Base-by-base conservation (phyloP, 2,888 invertebrate genomes). In the Mechanitis mazaeus region DNA sequence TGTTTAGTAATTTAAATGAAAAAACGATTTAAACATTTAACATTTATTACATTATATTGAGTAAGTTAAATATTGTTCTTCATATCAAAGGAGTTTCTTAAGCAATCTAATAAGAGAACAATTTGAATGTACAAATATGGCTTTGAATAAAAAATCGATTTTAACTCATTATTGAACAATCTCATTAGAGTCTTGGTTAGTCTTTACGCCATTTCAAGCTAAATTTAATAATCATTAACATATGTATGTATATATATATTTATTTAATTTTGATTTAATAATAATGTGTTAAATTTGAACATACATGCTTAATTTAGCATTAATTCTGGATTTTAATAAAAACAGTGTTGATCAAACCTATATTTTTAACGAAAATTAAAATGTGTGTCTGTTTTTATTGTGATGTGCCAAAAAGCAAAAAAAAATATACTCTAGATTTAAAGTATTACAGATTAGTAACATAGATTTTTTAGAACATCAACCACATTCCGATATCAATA, bases 111-210 rank as follows among this genome's bases (percentile, higher is more conserved):
- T 64, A 59, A 64, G 54, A 57, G 64, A 61, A 56, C 55, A 45
- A 58, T 59, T 59, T 68, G 67, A 67, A 68, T 68, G 67, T 68
- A 65, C 62, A 68, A 67, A 65, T 20, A 20, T 20, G 65, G 58
- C 61, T 45, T 58, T 64, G 68, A 65, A 65, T 65, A 62, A 68
- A 65, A 65, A 68, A 67, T 65, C 68, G 68, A 68, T 67, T 59
- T 42, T 60, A 55, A 61, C 60, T 56, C 57, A 61, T 64, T 67
- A 65, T 67, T 65, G 63, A 63, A 65, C 63, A 62, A 58, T 38
- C 63, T 66, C 58, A 60, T 65, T 63, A 58, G 63, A 63, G 58
- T 63, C 55, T 45, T 55, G 46, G 58, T 61, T 56, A 58, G 55
- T 38, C 46, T 57, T 33, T 54, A 46, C 28, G 31, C 55, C 46